Evolutionary conservation across 2,113 vertebrate genomes (phyloP).

Genomic region (Diglossa brunneiventris): DNA sequence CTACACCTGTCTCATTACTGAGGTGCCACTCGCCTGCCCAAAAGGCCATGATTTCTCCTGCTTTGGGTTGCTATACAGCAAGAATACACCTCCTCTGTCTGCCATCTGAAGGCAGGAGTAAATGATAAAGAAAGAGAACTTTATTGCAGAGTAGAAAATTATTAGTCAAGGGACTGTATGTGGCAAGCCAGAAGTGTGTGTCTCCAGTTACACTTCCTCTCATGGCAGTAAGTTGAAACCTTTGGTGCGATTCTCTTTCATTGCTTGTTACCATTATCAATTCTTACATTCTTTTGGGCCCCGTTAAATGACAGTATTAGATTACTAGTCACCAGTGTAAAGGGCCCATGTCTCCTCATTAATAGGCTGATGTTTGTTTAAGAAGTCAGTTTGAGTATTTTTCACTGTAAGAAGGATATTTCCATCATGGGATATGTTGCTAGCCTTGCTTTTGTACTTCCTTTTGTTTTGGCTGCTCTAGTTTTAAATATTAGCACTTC

Average conservation of each 20-base stretch:
- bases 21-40: not conserved
- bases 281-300: not conserved
- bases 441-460: not conserved
- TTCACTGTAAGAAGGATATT: not conserved
- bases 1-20: not conserved
- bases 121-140: not conserved
- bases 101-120: not conserved
- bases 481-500: not conserved
- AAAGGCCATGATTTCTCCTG: not conserved
- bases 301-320: not conserved
- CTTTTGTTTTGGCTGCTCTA: not conserved
- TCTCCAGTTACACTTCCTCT: not conserved
- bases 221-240: not conserved
- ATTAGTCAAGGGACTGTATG: not conserved
- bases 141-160: not conserved
- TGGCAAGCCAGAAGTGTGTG: not conserved
- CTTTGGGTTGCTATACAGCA: accelerated
- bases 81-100: not conserved
- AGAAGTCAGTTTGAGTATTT: not conserved
- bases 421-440: not conserved
- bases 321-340: not conserved
- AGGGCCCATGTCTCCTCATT: not conserved
- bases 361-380: not conserved
- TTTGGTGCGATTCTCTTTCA: not conserved
- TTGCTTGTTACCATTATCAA: not conserved